Evolutionary conservation across 2,888 invertebrate genomes (phyloP).

Genomic region (Tortrix viridana): DNA sequence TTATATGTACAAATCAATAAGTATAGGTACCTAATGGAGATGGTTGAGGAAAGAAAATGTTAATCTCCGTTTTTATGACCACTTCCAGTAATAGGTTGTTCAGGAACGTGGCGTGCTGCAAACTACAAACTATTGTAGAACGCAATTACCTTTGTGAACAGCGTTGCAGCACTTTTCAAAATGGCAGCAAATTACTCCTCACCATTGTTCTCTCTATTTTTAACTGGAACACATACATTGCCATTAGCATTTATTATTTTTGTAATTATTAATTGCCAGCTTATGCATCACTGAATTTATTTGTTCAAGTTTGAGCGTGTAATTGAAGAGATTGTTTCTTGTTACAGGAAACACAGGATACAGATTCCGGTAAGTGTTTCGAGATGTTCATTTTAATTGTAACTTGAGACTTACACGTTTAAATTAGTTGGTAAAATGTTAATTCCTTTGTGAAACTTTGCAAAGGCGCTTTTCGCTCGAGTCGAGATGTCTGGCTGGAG

Average conservation of each 20-base stretch:
- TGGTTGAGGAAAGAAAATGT: neutral
- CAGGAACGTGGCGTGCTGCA: slow-evolving; percentile 27
- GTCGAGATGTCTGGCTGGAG: slow-evolving; percentile 2
- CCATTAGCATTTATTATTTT: slow-evolving; percentile 42
- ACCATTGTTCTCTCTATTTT: slow-evolving; percentile 27
- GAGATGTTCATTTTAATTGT: slow-evolving; percentile 5
- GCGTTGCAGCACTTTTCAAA: slow-evolving; percentile 24
- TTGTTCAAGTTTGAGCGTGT: slow-evolving; percentile 18
- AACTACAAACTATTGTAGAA: slow-evolving; percentile 16
- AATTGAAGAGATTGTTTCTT: slow-evolving; percentile 47
- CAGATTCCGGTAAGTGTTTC: slow-evolving; percentile 65
- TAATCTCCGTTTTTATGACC: neutral
- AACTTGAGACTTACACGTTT: neutral
- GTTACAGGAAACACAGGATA: slow-evolving; percentile 76
- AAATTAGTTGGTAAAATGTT: slow-evolving; percentile 16
- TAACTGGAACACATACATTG: slow-evolving; percentile 15
- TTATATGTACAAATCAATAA: no score
- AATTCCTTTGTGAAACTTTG: slow-evolving; percentile 18
- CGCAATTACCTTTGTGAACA: slow-evolving; percentile 22
- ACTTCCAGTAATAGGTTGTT: slow-evolving; percentile 16
- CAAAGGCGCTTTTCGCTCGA: slow-evolving; percentile 2
- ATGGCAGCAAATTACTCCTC: slow-evolving; percentile 32
- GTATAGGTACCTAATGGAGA: no score
- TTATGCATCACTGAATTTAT: slow-evolving; percentile 49
- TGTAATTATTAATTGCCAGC: slow-evolving; percentile 56